Evolutionary conservation across 2,888 invertebrate genomes (phyloP), one percentile per base, ranked within the genome.

Genomic region (Diarsia dahlii): DNA sequence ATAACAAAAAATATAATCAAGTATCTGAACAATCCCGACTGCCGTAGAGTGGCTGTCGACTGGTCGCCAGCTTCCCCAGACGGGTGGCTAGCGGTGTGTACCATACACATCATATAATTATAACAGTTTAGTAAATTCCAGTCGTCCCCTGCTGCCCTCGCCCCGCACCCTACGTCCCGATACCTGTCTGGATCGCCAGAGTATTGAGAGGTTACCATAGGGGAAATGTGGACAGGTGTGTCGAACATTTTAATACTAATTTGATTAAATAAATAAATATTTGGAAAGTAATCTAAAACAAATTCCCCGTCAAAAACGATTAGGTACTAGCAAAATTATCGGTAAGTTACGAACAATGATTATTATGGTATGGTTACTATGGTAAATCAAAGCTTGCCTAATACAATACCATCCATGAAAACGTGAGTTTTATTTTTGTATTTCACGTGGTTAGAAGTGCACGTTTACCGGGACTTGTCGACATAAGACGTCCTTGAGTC

Each of bases 161-260:
- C 6, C 46, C 54, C 28, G 18, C 12, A 9, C 8, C 8, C n/a
- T 45, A 5, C 56, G 15, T 23, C 48, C 77, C 66, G 23, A n/a
- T n/a, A 15, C 52, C 77, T 56, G 78, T 71, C 83, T 80, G 71
- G 67, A 9, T 0, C 6, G 13, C 34, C 15, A 71, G 62, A 45
- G 20, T 70, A 39, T 66, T 48, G 18, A 54, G 18, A 12, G 39
- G n/a, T 15, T 15, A 64, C 34, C 50, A 45, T 45, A 60, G 39
- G 58, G 52, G 58, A 60, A 52, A 56, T 9, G 15, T 46, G 8
- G 20, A 8, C 58, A 71, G 48, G 58, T 12, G 58, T 58, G 8
- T 3, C 13, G 0, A 71, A 82, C 64, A 28, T 54, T 77, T 71
- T 46, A 3, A 1, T 0, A 9, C 0, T 46, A 45, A 3, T 45